Conservation (phyloP, 2,797 vertebrate species). For the Pelodytes ibericus region DNA sequence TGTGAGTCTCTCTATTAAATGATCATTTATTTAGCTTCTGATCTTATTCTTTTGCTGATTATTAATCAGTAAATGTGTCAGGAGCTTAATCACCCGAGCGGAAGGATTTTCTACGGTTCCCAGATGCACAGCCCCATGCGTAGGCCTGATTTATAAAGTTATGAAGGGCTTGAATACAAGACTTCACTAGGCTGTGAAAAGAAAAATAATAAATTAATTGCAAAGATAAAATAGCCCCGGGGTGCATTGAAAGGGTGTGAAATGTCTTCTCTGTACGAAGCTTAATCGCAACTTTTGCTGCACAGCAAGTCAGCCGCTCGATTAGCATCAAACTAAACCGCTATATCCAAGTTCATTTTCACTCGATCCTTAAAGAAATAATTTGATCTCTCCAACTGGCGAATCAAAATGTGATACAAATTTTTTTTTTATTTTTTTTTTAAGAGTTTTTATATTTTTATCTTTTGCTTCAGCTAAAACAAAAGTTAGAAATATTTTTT, state of each 20-base stretch:
- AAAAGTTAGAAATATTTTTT: too few relatives aligned
- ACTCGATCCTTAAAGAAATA: not conserved
- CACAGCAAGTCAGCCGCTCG: conserved; percentile 72
- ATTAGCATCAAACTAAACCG: conserved; percentile 45
- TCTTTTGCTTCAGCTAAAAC: too few relatives aligned
- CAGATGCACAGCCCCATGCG: conserved; percentile 81
- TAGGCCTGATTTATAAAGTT: conserved; percentile 96
- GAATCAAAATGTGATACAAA: not conserved
- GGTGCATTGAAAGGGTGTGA: conserved; percentile 96
- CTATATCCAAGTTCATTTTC: conserved; percentile 60
- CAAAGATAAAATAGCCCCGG: conserved; percentile 96
- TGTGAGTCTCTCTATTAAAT: conserved; percentile 85
- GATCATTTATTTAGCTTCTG: conserved; percentile 79
- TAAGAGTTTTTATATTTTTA: not conserved
- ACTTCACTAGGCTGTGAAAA: conserved; percentile 81
- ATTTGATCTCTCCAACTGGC: conserved; percentile 63
- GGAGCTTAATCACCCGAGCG: conserved; percentile 82
- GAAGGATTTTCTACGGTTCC: conserved; percentile 84
- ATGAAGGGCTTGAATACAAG: conserved; percentile 95
- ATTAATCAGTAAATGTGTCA: conserved; percentile 87
- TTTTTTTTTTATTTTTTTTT: not conserved
- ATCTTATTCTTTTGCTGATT: conserved; percentile 84
- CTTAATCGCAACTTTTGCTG: conserved; percentile 79
- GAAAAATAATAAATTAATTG: conserved; percentile 93
- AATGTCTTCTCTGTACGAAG: conserved; percentile 87